Base-by-base conservation (phyloP, 2,797 vertebrate species). In the Micrastur ruficollis region DNA sequence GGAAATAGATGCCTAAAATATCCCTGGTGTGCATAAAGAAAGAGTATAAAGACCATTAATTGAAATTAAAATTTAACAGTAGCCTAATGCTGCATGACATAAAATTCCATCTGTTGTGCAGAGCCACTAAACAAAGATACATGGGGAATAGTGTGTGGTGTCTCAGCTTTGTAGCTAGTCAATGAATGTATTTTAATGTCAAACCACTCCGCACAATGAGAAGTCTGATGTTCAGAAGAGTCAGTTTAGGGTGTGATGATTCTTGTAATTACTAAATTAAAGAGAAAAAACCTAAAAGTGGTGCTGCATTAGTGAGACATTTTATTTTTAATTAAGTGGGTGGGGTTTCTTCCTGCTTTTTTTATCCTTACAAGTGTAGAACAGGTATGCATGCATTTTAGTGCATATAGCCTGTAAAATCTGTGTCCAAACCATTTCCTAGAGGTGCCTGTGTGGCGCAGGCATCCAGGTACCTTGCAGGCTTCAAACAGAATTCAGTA, bases 31-130 rank as follows among this genome's bases (percentile, higher is more conserved):
- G 96, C 88, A 93, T 95, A 97, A 98, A 97, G 96, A 86, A 97
- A 97, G 96, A 97, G 92, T 97, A 94, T 98, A 98, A 98, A 97
- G 97, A 97, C 97, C 96, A 98, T 98, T 98, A 98, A 98, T 98
- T 98, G 97, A 98, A 98, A 98, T 98, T 98, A 98, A 98, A 98
- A 98, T 98, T 97, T 98, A 98, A 98, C 97, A 97, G 97, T 98
- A 97, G 95, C 96, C 96, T 98, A 98, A 98, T 98, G 95, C 94
- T 81, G 88, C 96, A 96, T 96, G 96, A 97, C 97, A 98, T 98
- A 98, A 98, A 98, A 97, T 97, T 98, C 97, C 98, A 98, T 98
- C 98, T 98, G 98, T 96, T 98, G 90, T 79, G 94, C 58, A 97
- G 85, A 95, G 93, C 91, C 86, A 96, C 94, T 82, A 97, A 98